phyloP scores from a whole-genome alignment of 2,113 vertebrate genomes.

The Numenius arquata region DNA sequence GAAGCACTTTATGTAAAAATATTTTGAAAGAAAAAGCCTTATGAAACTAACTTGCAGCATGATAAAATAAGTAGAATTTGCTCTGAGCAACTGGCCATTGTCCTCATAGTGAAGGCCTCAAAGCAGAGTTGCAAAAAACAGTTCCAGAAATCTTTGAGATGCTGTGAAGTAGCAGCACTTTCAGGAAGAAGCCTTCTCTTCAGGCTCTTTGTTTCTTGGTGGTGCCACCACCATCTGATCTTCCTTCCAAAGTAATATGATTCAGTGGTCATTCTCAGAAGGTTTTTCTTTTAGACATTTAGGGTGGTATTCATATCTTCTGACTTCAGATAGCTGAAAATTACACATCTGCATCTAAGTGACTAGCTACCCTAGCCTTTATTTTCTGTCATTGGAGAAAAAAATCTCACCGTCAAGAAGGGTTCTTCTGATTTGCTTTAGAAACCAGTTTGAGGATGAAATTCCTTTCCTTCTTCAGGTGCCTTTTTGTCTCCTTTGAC shows the following conservation, averaged over 20 bases:
- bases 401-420: not conserved
- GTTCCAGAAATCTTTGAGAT: not conserved
- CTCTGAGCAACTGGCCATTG: not conserved
- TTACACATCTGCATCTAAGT: not conserved
- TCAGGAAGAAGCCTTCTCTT: not conserved
- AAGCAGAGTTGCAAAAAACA: not conserved
- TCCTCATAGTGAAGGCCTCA: not conserved
- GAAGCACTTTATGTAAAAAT: not conserved
- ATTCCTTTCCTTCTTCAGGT: not conserved
- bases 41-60: not conserved
- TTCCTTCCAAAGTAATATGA: not conserved
- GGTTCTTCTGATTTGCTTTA: not conserved
- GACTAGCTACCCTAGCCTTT: not conserved
- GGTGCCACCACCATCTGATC: not conserved
- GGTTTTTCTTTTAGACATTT: not conserved
- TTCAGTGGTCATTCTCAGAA: not conserved
- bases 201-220: not conserved
- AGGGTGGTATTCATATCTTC: not conserved
- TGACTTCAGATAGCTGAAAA: not conserved
- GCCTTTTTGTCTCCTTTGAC: not conserved
- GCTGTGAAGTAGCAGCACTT: not conserved
- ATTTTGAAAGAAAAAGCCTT: not conserved
- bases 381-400: not conserved
- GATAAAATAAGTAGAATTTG: slow-evolving; percentile 1
- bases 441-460: not conserved